Evolutionary conservation across 2,888 invertebrate species (phyloP).

Genomic region (Pristionchus mayeri): DNA sequence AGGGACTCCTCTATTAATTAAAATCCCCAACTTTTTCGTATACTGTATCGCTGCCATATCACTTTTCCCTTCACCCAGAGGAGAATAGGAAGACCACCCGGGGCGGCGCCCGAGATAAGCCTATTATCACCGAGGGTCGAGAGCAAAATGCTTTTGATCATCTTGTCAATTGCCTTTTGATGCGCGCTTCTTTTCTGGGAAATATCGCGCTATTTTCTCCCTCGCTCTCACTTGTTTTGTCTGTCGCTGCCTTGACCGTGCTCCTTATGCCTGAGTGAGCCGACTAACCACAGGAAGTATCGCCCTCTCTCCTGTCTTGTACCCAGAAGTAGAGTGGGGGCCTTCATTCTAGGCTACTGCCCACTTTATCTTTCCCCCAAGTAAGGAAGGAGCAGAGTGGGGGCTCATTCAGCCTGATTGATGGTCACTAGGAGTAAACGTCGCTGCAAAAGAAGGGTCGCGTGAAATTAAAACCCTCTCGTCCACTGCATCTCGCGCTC

Average conservation of each 20-base stretch:
- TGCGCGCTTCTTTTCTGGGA: neutral
- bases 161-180: neutral
- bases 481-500: too few relatives aligned
- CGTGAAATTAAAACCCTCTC: conserved; percentile 28
- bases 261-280: too few relatives aligned
- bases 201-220: neutral
- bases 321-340: too few relatives aligned
- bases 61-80: neutral
- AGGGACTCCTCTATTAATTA: too few relatives aligned
- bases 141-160: too few relatives aligned
- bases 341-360: neutral
- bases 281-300: too few relatives aligned
- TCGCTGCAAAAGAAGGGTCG: neutral
- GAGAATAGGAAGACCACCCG: conserved; percentile 27
- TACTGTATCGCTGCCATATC: too few relatives aligned
- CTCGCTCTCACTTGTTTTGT: neutral
- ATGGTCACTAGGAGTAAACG: conserved; percentile 7
- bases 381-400: too few relatives aligned
- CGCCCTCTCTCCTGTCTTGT: too few relatives aligned
- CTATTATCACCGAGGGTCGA: neutral
- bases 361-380: neutral
- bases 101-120: neutral
- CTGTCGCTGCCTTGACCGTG: too few relatives aligned
- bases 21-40: too few relatives aligned
- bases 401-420: too few relatives aligned